phyloP scores from a whole-genome alignment of 2,888 invertebrate species.

The Myopa testacea region DNA sequence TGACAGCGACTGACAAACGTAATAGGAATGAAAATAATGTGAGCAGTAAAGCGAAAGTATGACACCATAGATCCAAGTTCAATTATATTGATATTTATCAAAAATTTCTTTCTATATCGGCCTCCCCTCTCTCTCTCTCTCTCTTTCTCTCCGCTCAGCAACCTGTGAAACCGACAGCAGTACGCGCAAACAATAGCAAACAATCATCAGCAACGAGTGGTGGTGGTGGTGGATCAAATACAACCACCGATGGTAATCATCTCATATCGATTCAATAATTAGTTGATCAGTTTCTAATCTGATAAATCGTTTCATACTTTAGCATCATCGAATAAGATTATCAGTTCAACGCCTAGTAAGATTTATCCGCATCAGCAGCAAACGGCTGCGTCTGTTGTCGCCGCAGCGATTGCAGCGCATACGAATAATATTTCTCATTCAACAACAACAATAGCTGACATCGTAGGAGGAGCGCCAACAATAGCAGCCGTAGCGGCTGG shows the following conservation, averaged over 20 bases:
- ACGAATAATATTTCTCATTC: slow-evolving; percentile 46
- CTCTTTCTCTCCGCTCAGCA: slow-evolving; percentile 66
- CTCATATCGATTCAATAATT: slow-evolving; percentile 22
- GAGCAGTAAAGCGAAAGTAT: slow-evolving; percentile 69
- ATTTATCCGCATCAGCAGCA: slow-evolving; percentile 65
- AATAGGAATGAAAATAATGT: slow-evolving; percentile 68
- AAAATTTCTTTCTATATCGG: slow-evolving; percentile 36
- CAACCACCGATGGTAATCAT: slow-evolving; percentile 70
- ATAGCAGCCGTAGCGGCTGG: slow-evolving; percentile 50
- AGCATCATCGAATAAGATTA: slow-evolving; percentile 59
- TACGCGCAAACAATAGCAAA: slow-evolving; percentile 72
- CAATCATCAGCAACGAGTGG: slow-evolving; percentile 56
- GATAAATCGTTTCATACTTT: neutral
- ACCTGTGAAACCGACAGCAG: slow-evolving; percentile 89
- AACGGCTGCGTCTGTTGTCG: slow-evolving; percentile 50
- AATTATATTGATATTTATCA: neutral
- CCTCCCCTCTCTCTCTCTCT: too few relatives aligned
- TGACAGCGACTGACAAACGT: slow-evolving; percentile 73
- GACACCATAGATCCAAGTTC: slow-evolving; percentile 21
- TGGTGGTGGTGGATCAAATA: slow-evolving; percentile 65
- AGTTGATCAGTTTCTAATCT: neutral
- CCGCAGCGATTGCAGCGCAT: slow-evolving; percentile 48
- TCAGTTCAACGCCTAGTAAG: slow-evolving; percentile 69
- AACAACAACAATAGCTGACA: slow-evolving; percentile 38
- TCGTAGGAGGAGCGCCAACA: slow-evolving; percentile 45